Evolutionary conservation across 2,888 invertebrate genomes (phyloP), one percentile per base, ranked within the genome.

Genomic region (Caradrina kadenii): DNA sequence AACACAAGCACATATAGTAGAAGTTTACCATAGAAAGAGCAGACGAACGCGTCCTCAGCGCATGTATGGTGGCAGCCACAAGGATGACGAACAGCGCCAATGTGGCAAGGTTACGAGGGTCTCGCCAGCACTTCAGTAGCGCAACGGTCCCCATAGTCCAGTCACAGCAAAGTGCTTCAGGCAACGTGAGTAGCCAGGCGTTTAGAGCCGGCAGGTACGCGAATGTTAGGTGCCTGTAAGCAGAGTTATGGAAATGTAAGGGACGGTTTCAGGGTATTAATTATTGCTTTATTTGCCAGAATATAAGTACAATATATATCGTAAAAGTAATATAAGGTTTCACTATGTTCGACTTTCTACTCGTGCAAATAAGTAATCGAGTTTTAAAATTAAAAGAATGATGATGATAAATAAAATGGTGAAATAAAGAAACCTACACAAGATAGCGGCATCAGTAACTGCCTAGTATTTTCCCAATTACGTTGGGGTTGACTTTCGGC

Each of bases 101-200:
- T 0, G 99, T 99, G 19, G 97, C 97, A 58, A 99, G 80, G 94
- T 99, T 99, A 53, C 99, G 96, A 0, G 96, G 93, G 93, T 99
- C 99, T 7, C 96, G 88, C 90, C 98, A 96, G 49, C 98, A 97
- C 83, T 97, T 97, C 58, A 99, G 96, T 66, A 99, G 93, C 0
- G 99, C 98, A 69, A 99, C 97, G 10, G 99, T 99, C 63, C 98
- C 99, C 99, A 99, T 99, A 56, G 99, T 99, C 99, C 99, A 99
- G 95, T 99, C 99, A 93, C 99, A 99, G 95, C 99, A 99, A 67
- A 99, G 96, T 83, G 98, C 97, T 83, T 98, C 98, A 2, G 99
- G 99, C 88, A 98, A 97, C 64, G 99, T 96, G 80, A 99, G 96
- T 80, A 99, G 96, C 98, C 99, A 99, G 65, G 98, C 96, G 94